Conservation (phyloP, 2,113 vertebrate genomes). For the Oenanthe oenanthe region DNA sequence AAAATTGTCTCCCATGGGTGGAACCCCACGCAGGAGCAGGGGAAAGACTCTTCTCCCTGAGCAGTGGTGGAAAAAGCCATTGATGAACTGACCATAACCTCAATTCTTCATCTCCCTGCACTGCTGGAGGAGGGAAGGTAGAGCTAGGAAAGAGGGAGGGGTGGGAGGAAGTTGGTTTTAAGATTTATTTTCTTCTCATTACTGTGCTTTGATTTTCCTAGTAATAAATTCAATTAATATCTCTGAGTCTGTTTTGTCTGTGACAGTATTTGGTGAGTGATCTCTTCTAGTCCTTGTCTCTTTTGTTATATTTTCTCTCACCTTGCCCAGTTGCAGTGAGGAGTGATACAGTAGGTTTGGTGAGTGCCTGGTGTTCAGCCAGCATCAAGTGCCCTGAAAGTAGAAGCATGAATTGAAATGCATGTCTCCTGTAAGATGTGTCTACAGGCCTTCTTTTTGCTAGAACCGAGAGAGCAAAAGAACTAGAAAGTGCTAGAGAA, state of each 20-base stretch:
- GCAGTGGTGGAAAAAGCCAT: neutral
- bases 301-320: neutral
- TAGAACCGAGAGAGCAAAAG: neutral
- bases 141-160: neutral
- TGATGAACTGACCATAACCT: neutral
- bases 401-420: neutral
- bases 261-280: neutral
- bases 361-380: neutral
- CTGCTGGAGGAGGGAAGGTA: neutral
- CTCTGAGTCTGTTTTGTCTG: neutral
- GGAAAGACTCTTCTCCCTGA: neutral
- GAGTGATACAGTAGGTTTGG: neutral
- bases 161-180: neutral
- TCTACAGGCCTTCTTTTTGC: neutral
- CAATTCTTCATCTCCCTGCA: neutral
- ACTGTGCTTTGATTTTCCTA: fast-evolving
- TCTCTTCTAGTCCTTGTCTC: neutral
- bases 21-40: neutral
- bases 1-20: fast-evolving
- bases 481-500: neutral
- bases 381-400: neutral
- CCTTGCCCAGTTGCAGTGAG: neutral
- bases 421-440: neutral
- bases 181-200: neutral
- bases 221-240: neutral